Evolutionary conservation across 2,888 invertebrate genomes (phyloP).

Genomic region (Globia sparganii): DNA sequence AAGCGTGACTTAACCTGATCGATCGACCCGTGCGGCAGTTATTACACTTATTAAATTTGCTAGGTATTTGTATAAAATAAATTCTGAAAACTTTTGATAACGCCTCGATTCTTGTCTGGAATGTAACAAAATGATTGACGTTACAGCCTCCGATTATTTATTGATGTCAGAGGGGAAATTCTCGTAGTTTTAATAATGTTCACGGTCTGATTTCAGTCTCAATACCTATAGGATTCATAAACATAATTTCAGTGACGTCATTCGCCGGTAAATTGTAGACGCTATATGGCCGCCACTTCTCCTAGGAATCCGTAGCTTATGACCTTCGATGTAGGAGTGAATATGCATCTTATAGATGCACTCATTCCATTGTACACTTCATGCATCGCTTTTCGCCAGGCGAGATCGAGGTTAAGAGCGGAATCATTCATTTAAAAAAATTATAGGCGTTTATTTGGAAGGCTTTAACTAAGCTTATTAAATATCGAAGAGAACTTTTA

Average conservation of each 20-base stretch:
- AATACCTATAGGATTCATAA: no score
- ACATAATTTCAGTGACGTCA: no score
- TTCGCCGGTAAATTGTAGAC: no score
- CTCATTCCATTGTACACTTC: not conserved
- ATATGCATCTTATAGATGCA: not conserved
- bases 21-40: no score
- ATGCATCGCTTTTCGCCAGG: not conserved
- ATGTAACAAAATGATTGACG: slow-evolving; percentile 5
- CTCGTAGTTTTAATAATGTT: no score
- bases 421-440: slow-evolving; percentile 12
- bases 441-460: not conserved
- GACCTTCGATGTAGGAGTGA: not conserved
- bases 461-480: not conserved
- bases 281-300: no score
- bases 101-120: not conserved
- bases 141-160: slow-evolving; percentile 21
- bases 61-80: not conserved
- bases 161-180: no score
- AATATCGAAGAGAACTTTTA: not conserved
- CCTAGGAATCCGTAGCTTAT: no score
- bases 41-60: no score
- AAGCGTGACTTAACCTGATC: no score
- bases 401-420: slow-evolving; percentile 3
- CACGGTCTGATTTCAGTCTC: no score
- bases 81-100: not conserved